phyloP scores from a whole-genome alignment of 1,140 invertebrate species.

The Dryas iulia region DNA sequence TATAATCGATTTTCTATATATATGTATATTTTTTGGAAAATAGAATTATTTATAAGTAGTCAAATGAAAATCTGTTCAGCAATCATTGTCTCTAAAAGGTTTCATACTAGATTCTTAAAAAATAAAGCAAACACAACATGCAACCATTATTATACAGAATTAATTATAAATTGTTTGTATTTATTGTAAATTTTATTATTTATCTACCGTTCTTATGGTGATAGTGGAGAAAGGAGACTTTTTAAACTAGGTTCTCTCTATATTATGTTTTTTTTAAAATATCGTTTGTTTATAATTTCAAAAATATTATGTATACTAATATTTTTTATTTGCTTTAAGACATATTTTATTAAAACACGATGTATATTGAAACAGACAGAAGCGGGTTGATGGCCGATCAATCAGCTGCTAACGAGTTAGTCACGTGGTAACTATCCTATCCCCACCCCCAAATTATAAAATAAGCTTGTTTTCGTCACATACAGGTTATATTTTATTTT shows the following conservation, averaged over 20 bases:
- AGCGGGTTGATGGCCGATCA: slow-evolving; percentile 65
- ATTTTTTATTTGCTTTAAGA: not conserved
- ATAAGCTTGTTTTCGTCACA: slow-evolving; percentile 2
- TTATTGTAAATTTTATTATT: no score
- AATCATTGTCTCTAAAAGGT: no score
- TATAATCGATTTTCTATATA: not conserved
- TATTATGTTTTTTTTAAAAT: no score
- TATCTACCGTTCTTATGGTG: no score
- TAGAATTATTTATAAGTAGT: not conserved
- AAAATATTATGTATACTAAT: no score
- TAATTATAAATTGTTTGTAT: no score
- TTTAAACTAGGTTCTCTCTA: no score
- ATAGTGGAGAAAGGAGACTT: no score
- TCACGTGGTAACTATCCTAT: slow-evolving; percentile 51
- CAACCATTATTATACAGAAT: no score
- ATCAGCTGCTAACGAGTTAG: slow-evolving; percentile 71
- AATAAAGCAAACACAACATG: not conserved
- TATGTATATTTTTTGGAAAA: not conserved
- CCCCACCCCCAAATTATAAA: slow-evolving; percentile 12
- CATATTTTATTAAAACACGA: slow-evolving; percentile 35
- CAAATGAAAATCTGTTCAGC: not conserved
- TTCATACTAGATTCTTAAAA: no score
- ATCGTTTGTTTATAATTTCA: no score
- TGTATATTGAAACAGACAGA: slow-evolving; percentile 43
- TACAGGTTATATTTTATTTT: not conserved